A percentile compares a stretch with the other conserved stretches of the same genome.
Evolutionary conservation across 92 coral and sea anemone genomes (phyloP).

Genomic region (Porites divaricata): DNA sequence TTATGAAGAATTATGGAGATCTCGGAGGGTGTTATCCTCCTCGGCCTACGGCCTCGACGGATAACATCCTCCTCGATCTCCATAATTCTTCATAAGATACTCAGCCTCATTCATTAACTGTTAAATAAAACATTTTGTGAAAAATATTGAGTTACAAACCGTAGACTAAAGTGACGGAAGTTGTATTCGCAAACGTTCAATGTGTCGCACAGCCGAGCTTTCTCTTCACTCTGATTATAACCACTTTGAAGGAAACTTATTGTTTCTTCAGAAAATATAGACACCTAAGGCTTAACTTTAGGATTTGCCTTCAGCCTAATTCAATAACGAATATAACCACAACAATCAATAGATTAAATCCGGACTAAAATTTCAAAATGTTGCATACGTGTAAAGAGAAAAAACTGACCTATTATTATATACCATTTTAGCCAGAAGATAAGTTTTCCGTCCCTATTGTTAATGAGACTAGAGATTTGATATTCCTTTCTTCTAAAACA

Average conservation of each 20-base stretch:
- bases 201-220: constrained; percentile 2
- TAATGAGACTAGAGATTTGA: constrained; percentile 14
- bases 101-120: no score
- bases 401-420: no score
- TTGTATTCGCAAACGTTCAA: no score
- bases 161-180: no score
- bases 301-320: no score
- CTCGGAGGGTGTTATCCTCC: no score
- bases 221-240: background rate
- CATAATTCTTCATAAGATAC: no score
- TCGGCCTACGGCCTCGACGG: no score
- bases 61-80: no score
- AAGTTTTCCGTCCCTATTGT: constrained; percentile 28
- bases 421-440: background rate
- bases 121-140: no score
- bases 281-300: background rate
- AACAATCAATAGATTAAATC: background rate
- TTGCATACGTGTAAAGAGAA: background rate
- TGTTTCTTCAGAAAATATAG: constrained; percentile 1
- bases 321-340: background rate
- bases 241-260: background rate
- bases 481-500: constrained; percentile 23
- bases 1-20: no score
- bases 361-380: background rate
- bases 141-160: no score